Evolutionary conservation across 2,113 vertebrate genomes (phyloP), one percentile per base, ranked within the genome.

Genomic region (Montifringilla adamsi): DNA sequence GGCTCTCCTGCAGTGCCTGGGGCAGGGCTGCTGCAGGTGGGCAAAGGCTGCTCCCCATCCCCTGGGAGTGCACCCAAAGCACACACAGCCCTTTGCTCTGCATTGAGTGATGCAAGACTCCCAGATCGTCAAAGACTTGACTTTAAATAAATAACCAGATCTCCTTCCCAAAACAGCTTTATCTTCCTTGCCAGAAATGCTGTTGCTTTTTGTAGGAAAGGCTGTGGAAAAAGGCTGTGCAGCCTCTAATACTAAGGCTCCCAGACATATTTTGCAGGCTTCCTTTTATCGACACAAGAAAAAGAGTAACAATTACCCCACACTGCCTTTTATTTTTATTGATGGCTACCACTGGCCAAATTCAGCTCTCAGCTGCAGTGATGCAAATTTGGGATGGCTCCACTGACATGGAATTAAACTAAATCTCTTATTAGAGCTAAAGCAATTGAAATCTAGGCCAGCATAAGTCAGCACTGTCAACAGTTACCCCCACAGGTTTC

Each of bases 401-500:
- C 79, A 60, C 27, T 72, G 80, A 87, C 93, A 75, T 49, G 83
- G 86, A 95, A 93, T 96, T 96, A 92, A 94, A 93, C 68, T 58
- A 93, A 93, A 89, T 86, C 90, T 94, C 90, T 80, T 93, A 90
- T 80, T 87, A 93, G 79, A 95, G 90, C 86, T 70, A 90, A 33
- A 84, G 86, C 18, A 23, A 87, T 50, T 90, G 86, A 84, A 96
- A 97, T 94, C 86, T 94, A 95, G 93, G 90, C 85, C 95, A 96
- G 79, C 52, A 8, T 27, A 93, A 95, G 89, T 92, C 93, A 93
- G 87, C 90, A 88, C 89, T 90, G 89, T 88, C 90, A 90, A 96
- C 85, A 93, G 90, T 92, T 75, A 90, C 94, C 86, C 80, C 72
- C 47, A 50, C 90, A 60, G 82, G 75, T 95, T 86, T 93, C 82